Evolutionary conservation across 1,140 invertebrate genomes (phyloP), one percentile per base, ranked within the genome.

Genomic region (Apis laboriosa): DNA sequence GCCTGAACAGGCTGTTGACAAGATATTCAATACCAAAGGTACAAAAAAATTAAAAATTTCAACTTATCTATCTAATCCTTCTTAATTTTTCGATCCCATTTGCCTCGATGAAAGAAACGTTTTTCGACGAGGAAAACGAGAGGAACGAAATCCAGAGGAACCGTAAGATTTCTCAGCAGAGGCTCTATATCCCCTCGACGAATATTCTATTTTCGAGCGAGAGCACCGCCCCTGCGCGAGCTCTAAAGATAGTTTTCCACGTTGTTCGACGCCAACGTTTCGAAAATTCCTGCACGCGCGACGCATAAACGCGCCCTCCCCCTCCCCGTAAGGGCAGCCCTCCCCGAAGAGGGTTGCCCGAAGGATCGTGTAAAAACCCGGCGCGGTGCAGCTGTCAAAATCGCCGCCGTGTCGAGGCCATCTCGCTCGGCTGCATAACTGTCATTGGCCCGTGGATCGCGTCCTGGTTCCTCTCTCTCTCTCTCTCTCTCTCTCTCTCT

Each of bases 121-220:
- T 43, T 43, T 7, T 43, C 34, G 34, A 43, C 34, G 34, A 1
- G 28, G 13, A 9, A 58, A 34, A 21, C 11, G 12, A 24, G 78
- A n/a, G 77, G 53, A 61, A 67, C 70, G 70, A 60, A 68, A 77
- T 61, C 55, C 51, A 2, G 12, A 55, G 28, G 51, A 63, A 63
- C 58, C 75, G 49, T 56, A 43, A 76, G 81, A 86, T 84, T 71
- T 80, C 77, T 84, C 61, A 56, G 80, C 64, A 60, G 75, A 77
- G 75, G 61, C 63, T 24, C 58, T 56, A 80, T 79, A 83, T 84
- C 67, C 61, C 80, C 66, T 85, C 75, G 85, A 88, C 84, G 74
- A 84, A 87, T 78, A 81, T 91, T 93, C 93, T 94, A 94, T 94
- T 94, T 94, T 92, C 76, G 90, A 90, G 85, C 89, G 88, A 90